A percentile compares a stretch with the other conserved stretches of the same genome.
These are phyloP conservation scores for Myrmecophaga tridactyla DNA, from an alignment of 2,113 vertebrate species.

Conservation along the genomic window DNA sequence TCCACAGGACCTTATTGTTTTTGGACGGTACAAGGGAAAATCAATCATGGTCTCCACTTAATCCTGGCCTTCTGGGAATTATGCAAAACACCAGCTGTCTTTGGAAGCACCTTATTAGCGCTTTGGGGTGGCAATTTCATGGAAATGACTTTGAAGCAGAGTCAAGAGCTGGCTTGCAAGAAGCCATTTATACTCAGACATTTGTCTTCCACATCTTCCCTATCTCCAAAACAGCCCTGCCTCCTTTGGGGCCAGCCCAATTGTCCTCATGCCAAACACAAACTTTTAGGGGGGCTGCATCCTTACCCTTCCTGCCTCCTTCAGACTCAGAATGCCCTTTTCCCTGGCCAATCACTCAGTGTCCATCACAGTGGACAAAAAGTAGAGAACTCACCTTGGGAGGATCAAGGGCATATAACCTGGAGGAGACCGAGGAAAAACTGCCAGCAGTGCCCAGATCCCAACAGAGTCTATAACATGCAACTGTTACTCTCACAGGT, in stretches of 20 bases:
- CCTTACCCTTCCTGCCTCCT: neutral
- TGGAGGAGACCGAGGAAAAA: neutral
- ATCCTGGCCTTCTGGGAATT: conserved; percentile 43
- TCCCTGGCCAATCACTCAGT: neutral
- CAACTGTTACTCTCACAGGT: neutral
- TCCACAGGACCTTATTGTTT: neutral
- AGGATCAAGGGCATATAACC: neutral
- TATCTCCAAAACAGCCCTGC: neutral
- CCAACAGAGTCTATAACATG: neutral
- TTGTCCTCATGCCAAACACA: neutral
- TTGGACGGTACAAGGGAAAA: conserved; percentile 13
- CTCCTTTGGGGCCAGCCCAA: neutral
- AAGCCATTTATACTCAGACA: neutral
- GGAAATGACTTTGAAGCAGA: conserved; percentile 50
- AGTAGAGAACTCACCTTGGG: neutral
- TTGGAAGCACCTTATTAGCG: conserved; percentile 40
- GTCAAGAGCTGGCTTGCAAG: neutral
- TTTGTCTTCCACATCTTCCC: neutral
- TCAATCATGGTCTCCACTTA: neutral
- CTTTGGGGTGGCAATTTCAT: conserved; percentile 44
- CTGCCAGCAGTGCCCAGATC: neutral
- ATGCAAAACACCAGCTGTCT: conserved; percentile 61
- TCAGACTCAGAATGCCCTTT: neutral
- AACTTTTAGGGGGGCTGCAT: neutral
- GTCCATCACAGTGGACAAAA: neutral